A percentile compares a stretch with the other conserved stretches of the same genome.
phyloP scores from a whole-genome alignment of 2,888 invertebrate genomes.

The Metalampra italica region DNA sequence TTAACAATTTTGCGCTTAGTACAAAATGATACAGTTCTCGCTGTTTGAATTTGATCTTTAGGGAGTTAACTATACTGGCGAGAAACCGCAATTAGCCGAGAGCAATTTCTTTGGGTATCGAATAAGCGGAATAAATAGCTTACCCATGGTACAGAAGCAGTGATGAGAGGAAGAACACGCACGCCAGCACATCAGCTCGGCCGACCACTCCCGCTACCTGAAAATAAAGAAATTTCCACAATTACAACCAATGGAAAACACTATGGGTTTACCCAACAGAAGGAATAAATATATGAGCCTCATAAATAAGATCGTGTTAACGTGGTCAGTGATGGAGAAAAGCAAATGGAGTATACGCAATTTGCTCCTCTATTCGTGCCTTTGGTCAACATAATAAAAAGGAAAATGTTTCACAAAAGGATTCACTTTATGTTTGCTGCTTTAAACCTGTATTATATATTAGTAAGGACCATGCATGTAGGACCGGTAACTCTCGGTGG shows the following conservation, averaged over 20 bases:
- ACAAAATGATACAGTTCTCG: too few species aligned
- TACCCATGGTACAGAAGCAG: slow-evolving; percentile 89
- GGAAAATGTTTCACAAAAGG: too few species aligned
- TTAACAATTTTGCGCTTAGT: too few species aligned
- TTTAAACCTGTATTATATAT: too few species aligned
- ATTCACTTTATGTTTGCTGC: too few species aligned
- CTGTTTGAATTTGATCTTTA: too few species aligned
- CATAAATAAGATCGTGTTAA: background rate
- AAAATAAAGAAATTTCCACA: slow-evolving; percentile 11
- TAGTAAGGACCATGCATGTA: too few species aligned
- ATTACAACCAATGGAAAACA: slow-evolving; percentile 9
- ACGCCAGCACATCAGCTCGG: slow-evolving; percentile 91
- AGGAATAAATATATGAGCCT: background rate
- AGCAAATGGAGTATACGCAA: background rate
- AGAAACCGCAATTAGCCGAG: too few species aligned
- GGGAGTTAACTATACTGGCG: too few species aligned
- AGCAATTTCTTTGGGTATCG: too few species aligned
- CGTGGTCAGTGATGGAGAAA: background rate
- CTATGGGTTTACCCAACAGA: background rate
- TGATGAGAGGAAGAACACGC: slow-evolving; percentile 89
- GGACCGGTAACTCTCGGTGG: background rate
- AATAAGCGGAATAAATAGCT: slow-evolving; percentile 42
- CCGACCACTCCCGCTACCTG: slow-evolving; percentile 94
- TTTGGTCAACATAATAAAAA: too few species aligned
- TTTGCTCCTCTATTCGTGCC: too few species aligned